Evolutionary conservation across 2,797 vertebrate species (phyloP), one percentile per base, ranked within the genome.

Genomic region (Sebastes minor): DNA sequence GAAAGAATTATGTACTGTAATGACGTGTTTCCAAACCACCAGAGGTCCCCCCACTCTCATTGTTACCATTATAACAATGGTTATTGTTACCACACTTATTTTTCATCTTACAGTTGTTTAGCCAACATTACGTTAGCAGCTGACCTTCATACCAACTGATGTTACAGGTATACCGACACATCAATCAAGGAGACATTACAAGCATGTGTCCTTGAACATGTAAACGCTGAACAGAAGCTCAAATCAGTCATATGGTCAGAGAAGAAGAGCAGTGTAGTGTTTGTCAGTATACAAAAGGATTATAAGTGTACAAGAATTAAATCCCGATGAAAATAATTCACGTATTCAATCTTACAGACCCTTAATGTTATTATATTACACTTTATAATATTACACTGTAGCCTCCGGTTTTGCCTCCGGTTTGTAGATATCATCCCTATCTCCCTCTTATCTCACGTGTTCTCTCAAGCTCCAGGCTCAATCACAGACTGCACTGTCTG

Each of bases 201-300:
- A 30, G 49, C 71, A n/a, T 49, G 86, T 78, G 86, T 78, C 83
- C 81, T 85, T 84, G 80, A 67, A 71, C 57, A 68, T 74, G 68
- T 86, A 72, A 71, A 75, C 59, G 67, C 13, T 46, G n/a, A 81
- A 60, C 60, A 66, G 53, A 78, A 82, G 70, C 82, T 76, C 46
- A 91, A 85, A 78, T 71, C 67, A 74, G 38, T 80, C 59, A 71
- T 61, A 67, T 69, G 66, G 66, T 65, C 71, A 25, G 27, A 81
- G 79, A 57, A 33, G 56, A 25, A 65, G 55, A 79, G 63, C 25
- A 33, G 61, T 67, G 75, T 55, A 14, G 62, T 60, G 60, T 71
- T 49, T 49, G 25, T 59, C n/a, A 22, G 30, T 73, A 13, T 71
- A 13, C 22, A 63, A 78, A 60, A 25, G 8, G 57, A 80, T 78